Evolutionary conservation across 2,888 invertebrate species (phyloP).

Genomic region (Hirudinaria manillensis): DNA sequence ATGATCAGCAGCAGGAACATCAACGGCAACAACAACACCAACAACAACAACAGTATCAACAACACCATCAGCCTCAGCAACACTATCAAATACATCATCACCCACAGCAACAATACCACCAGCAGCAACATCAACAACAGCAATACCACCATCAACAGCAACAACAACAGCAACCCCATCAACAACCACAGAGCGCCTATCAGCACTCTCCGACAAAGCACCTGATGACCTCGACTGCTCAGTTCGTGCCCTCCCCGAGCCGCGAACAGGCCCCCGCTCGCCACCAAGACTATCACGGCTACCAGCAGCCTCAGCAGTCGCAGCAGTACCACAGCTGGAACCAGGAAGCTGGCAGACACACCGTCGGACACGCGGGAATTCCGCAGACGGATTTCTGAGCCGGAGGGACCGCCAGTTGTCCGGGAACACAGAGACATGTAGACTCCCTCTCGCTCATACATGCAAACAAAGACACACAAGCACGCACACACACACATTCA

Average conservation of each 20-base stretch:
- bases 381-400: constrained; percentile 1
- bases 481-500: no score
- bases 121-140: constrained; percentile 3
- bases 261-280: background rate
- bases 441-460: no score
- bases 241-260: constrained; percentile 2
- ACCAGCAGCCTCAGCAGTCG: background rate
- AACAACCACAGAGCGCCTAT: background rate
- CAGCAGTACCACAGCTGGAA: constrained; percentile 1
- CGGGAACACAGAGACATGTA: background rate
- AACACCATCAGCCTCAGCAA: constrained; percentile 5
- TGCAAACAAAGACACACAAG: no score
- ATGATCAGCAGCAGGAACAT: background rate
- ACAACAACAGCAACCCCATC: background rate
- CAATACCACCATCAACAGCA: background rate
- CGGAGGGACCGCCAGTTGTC: background rate
- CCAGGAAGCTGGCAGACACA: background rate
- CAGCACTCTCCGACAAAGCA: constrained; percentile 14
- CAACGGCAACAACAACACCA: constrained; percentile 22
- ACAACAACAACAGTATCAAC: constrained; percentile 6
- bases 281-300: background rate
- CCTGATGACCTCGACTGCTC: background rate
- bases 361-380: background rate
- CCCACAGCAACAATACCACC: background rate
- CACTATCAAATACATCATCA: background rate